Conservation (phyloP, 2,797 vertebrate genomes). For the Hippocampus kuda region DNA sequence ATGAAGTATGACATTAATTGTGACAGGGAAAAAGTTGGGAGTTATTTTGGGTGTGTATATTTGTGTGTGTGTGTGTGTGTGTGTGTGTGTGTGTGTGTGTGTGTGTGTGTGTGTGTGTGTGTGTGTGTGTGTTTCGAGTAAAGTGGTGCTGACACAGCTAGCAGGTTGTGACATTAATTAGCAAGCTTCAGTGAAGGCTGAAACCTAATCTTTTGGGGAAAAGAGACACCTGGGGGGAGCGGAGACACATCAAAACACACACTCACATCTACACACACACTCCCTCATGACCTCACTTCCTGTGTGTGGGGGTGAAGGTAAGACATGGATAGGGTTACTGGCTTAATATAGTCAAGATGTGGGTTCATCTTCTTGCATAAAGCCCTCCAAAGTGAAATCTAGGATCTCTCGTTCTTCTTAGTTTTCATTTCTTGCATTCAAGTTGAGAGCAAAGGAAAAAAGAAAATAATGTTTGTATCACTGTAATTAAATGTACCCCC, state of each 20-base stretch:
- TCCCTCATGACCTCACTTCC: constrained; percentile 50
- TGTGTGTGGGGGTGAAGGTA: constrained; percentile 30
- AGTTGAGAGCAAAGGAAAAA: background rate
- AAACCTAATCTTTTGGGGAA: constrained; percentile 52
- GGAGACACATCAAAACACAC: constrained; percentile 42
- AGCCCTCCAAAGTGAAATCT: background rate
- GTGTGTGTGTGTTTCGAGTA: constrained; percentile 7
- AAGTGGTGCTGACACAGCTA: constrained; percentile 54
- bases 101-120: constrained; percentile 2
- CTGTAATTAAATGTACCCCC: background rate
- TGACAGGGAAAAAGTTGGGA: constrained; percentile 42
- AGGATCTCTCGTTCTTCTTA: background rate
- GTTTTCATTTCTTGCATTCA: background rate
- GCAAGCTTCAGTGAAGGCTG: constrained; percentile 46
- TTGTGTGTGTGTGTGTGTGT: constrained; percentile 1
- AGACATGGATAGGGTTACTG: constrained; percentile 32
- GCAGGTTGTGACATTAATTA: constrained; percentile 66
- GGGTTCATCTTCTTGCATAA: constrained; percentile 3
- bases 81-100: background rate
- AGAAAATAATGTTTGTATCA: background rate
- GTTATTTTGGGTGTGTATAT: constrained; percentile 6
- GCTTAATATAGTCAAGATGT: constrained; percentile 55
- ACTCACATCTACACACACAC: constrained; percentile 12
- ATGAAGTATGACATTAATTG: constrained; percentile 32
- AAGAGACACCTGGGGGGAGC: constrained; percentile 39